phyloP scores from a whole-genome alignment of 2,888 invertebrate genomes.

The Ennomos quercinarius region DNA sequence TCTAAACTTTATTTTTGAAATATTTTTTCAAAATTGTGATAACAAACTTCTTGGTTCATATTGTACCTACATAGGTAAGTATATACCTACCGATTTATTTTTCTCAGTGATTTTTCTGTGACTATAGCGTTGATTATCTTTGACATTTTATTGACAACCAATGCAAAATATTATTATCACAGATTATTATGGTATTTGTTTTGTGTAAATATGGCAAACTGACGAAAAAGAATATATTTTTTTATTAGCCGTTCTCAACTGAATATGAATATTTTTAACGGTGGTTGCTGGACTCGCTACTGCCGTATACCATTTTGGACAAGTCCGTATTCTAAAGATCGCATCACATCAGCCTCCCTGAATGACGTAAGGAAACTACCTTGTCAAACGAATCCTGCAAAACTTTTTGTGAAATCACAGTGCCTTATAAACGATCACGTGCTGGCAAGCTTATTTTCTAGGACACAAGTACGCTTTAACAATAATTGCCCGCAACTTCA shows the following conservation, averaged over 20 bases:
- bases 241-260: slow-evolving; percentile 14
- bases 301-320: slow-evolving; percentile 49
- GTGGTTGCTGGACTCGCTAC: slow-evolving; percentile 44
- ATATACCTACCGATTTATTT: too few species aligned
- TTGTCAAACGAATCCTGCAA: slow-evolving; percentile 16
- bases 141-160: too few species aligned
- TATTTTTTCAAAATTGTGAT: too few species aligned
- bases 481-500: slow-evolving; percentile 63
- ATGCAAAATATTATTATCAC: too few species aligned
- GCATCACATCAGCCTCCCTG: slow-evolving; percentile 36
- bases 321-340: slow-evolving; percentile 47
- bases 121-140: too few species aligned
- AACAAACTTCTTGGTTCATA: too few species aligned
- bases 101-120: too few species aligned
- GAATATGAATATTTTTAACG: slow-evolving; percentile 56
- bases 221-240: neutral
- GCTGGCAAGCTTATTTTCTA: slow-evolving; percentile 45
- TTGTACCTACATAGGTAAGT: too few species aligned
- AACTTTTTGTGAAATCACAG: slow-evolving; percentile 18
- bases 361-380: neutral
- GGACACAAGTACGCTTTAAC: slow-evolving; percentile 72
- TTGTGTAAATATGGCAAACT: slow-evolving; percentile 17
- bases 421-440: slow-evolving; percentile 16
- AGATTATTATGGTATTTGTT: neutral
- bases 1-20: too few species aligned